Conservation (phyloP, 2,888 invertebrate species). For the Flexamia atlantica region DNA sequence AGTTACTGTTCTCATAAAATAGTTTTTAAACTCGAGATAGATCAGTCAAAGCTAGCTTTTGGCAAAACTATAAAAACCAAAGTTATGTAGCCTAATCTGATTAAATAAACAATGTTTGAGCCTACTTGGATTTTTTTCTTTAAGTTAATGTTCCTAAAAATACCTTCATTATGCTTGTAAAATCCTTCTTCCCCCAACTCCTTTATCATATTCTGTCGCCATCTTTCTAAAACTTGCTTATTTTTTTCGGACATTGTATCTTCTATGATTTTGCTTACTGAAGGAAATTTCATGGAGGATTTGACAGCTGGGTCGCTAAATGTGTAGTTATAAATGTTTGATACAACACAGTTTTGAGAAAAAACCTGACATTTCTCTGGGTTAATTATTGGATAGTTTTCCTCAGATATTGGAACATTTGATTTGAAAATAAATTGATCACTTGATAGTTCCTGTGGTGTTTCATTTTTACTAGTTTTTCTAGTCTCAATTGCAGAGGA, state of each 20-base stretch:
- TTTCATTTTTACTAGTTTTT: neutral
- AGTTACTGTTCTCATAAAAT: too few species aligned
- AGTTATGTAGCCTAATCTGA: too few species aligned
- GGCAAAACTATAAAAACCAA: too few species aligned
- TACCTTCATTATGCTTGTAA: conserved; percentile 81
- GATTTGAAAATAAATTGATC: conserved; percentile 42
- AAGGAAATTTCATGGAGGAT: conserved; percentile 74
- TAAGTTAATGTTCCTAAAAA: too few species aligned
- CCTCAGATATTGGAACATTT: neutral
- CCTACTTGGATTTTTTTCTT: too few species aligned
- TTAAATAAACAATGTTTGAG: too few species aligned
- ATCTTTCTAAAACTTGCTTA: conserved; percentile 79
- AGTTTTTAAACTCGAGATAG: too few species aligned
- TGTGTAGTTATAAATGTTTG: conserved; percentile 26
- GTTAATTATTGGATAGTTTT: conserved; percentile 39
- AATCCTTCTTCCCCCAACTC: conserved; percentile 84
- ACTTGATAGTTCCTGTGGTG: neutral
- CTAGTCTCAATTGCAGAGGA: neutral
- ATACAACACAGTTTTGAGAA: conserved; percentile 10
- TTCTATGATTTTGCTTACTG: conserved; percentile 82
- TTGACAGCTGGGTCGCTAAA: conserved; percentile 29
- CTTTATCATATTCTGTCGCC: conserved; percentile 83
- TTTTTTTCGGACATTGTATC: conserved; percentile 83
- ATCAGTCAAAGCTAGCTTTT: too few species aligned
- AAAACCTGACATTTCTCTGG: conserved; percentile 17